Evolutionary conservation across 2,113 vertebrate genomes (phyloP).

Genomic region (Hippocampus barbouri): DNA sequence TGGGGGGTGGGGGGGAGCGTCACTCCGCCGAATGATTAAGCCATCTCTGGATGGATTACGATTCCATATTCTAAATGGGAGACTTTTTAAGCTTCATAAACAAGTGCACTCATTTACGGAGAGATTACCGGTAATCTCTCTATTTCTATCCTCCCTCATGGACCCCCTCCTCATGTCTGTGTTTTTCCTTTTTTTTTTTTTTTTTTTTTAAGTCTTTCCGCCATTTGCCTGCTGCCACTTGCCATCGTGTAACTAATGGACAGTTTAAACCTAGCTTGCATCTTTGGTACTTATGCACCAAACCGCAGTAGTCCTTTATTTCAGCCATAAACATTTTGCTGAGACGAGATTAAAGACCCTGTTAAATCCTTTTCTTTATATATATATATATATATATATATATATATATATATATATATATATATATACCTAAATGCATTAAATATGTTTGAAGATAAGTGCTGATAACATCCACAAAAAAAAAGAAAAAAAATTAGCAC

Average conservation of each 20-base stretch:
- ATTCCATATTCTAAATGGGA: slow-evolving; percentile 81
- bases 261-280: background rate
- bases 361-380: background rate
- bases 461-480: no score
- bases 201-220: background rate
- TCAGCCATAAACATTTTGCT: background rate
- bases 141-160: slow-evolving; percentile 59
- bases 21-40: slow-evolving; percentile 67
- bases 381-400: no score
- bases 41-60: slow-evolving; percentile 69
- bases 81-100: slow-evolving; percentile 76
- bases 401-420: no score
- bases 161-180: slow-evolving; percentile 21
- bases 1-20: slow-evolving; percentile 15
- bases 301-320: background rate
- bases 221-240: slow-evolving; percentile 8
- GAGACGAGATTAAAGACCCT: background rate
- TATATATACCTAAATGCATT: no score
- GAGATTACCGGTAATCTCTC: slow-evolving; percentile 77
- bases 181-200: slow-evolving; percentile 7
- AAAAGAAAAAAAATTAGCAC: no score
- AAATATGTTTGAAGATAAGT: no score
- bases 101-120: slow-evolving; percentile 76
- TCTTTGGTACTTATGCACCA: background rate
- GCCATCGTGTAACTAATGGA: slow-evolving; percentile 20